Percentiles rank a stretch among this genome's conserved stretches.
phyloP scores from a whole-genome alignment of 1,140 invertebrate species.

The Bombus superbus region DNA sequence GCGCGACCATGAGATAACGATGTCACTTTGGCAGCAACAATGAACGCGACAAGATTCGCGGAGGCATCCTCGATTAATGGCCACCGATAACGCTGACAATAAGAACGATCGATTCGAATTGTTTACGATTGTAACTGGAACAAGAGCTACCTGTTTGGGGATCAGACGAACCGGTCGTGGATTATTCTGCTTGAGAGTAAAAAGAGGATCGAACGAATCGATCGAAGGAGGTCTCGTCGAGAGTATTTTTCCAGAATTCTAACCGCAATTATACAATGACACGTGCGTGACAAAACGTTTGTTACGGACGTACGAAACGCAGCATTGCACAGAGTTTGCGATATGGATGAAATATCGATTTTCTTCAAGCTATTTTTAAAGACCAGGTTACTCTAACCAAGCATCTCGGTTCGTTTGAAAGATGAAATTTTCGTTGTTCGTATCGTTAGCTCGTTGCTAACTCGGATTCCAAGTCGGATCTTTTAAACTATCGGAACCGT shows the following conservation, averaged over 20 bases:
- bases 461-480: no score
- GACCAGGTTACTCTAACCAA: background rate
- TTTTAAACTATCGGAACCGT: no score
- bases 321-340: background rate
- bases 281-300: background rate
- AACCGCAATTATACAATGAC: no score
- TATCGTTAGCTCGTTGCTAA: no score
- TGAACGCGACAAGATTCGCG: conserved; percentile 56
- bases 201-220: background rate
- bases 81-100: conserved; percentile 52
- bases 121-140: conserved; percentile 1
- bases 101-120: conserved; percentile 47
- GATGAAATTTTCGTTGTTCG: no score
- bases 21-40: conserved; percentile 49
- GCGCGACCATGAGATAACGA: conserved; percentile 34
- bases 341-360: background rate
- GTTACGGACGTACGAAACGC: background rate
- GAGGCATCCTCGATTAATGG: conserved; percentile 49
- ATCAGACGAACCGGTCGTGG: conserved; percentile 9
- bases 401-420: no score
- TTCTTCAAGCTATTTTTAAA: background rate
- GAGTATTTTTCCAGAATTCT: no score
- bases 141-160: background rate
- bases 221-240: no score
- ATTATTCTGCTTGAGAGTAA: background rate